Conservation (phyloP, 2,888 invertebrate species). For the Dasypogon diadema region DNA sequence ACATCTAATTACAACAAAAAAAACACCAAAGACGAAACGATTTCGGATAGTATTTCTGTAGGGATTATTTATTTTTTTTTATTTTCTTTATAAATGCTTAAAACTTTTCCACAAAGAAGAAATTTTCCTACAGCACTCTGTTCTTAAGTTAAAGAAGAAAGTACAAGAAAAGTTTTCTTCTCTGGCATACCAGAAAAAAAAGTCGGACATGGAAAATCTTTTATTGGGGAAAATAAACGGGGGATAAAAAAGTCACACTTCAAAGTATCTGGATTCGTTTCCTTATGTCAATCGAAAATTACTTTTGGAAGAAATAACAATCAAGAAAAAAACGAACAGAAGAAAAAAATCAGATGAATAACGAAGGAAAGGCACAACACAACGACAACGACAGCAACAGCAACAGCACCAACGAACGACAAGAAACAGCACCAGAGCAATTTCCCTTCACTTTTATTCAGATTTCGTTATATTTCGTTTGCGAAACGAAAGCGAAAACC, state of each 20-base stretch:
- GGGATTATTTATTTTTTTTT: too few species aligned
- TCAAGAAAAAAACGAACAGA: neutral
- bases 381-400: conserved; percentile 6
- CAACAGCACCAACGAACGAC: conserved; percentile 6
- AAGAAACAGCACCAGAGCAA: neutral
- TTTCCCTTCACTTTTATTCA: conserved; percentile 49
- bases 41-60: too few species aligned
- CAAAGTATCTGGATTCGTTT: neutral
- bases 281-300: neutral
- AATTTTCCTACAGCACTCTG: too few species aligned
- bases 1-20: too few species aligned
- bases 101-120: too few species aligned
- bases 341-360: neutral
- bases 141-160: neutral
- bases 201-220: neutral
- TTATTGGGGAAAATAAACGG: neutral
- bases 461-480: conserved; percentile 40
- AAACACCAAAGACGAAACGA: too few species aligned
- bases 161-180: neutral
- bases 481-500: conserved; percentile 50
- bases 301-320: too few species aligned
- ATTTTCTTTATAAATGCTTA: too few species aligned
- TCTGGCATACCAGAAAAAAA: too few species aligned
- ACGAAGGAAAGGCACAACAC: conserved; percentile 6
- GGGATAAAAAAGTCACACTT: neutral